Percentiles rank a stretch among this genome's conserved stretches.
phyloP scores from a whole-genome alignment of 2,113 vertebrate genomes.

The Nerophis ophidion region DNA sequence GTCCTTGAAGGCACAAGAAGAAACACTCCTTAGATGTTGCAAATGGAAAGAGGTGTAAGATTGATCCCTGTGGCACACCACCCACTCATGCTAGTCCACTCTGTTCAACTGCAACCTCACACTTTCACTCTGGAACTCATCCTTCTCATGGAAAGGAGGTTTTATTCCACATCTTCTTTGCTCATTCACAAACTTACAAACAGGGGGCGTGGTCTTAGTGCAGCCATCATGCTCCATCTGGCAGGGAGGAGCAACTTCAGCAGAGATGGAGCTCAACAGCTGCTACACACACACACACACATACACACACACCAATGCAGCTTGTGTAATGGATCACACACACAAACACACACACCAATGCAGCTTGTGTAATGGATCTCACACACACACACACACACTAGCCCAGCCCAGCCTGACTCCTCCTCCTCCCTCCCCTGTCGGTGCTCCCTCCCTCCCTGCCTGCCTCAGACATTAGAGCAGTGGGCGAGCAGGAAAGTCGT shows the following conservation, averaged over 20 bases:
- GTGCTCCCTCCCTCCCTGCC: conserved; percentile 24
- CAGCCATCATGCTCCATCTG: conserved; percentile 24
- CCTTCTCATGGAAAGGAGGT: too few relatives aligned
- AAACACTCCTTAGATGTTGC: too few relatives aligned
- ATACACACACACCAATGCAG: conserved; percentile 4
- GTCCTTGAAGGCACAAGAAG: too few relatives aligned
- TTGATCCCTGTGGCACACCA: too few relatives aligned
- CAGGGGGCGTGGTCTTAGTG: neutral
- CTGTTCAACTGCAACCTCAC: too few relatives aligned
- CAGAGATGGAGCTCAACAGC: conserved; percentile 32
- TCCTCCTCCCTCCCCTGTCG: conserved; percentile 59
- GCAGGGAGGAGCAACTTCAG: neutral
- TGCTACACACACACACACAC: conserved; percentile 18
- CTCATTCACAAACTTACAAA: conserved; percentile 18
- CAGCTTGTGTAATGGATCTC: neutral
- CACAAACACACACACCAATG: conserved; percentile 16
- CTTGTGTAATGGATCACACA: neutral
- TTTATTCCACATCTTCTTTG: too few relatives aligned
- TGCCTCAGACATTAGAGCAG: neutral
- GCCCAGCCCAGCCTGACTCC: conserved; percentile 29
- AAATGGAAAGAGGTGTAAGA: too few relatives aligned
- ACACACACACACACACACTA: conserved; percentile 19
- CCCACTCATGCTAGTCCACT: too few relatives aligned
- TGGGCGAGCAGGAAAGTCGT: conserved; percentile 49
- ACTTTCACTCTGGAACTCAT: too few relatives aligned